Base-by-base conservation (phyloP, 2,888 invertebrate species). In the Acanthosepion lycidas region DNA sequence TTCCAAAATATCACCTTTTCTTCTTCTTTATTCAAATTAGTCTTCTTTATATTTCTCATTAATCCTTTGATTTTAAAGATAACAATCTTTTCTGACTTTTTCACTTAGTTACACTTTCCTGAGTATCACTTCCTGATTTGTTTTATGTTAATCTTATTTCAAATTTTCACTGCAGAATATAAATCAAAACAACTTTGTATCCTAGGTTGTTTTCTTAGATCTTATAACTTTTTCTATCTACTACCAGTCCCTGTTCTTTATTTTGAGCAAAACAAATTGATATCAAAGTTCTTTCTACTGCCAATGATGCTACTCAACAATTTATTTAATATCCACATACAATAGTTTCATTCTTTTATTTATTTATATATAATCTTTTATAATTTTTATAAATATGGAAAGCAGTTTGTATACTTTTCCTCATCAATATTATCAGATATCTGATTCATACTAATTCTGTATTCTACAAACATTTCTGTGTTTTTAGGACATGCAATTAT, bases 31-130 rank as follows among this genome's bases (percentile, higher is more conserved):
- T 78, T 78, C 15, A 78, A 78, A 78, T 78, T 78, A 78, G 78
- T 78, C 78, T n/a, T n/a, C 78, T 78, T 78, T 78, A n/a, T 78
- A 78, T 78, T 78, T 78, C n/a, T 78, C 78, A 78, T 78, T 78
- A 78, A 78, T 78, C 78, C 78, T 78, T 78, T 78, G 78, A 78
- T 78, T 78, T 78, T 15, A 78, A 78, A 78, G 78, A 78, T 78
- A 33, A 78, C 78, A 78, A 78, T 78, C 78, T 33, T 78, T 78
- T 78, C 78, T n/a, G 78, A n/a, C 78, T 78, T 78, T 78, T n/a
- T 78, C 78, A 78, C 33, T 78, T 33, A 23, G 23, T 59, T 59
- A 15, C n/a, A 78, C 78, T 78, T 78, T 33, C n/a, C 9, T n/a
- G n/a, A 33, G 5, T 78, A 78, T 0, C 78, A 78, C 33, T 78